Base-by-base conservation (phyloP, 2,888 invertebrate species). In the Drosophila putrida region DNA sequence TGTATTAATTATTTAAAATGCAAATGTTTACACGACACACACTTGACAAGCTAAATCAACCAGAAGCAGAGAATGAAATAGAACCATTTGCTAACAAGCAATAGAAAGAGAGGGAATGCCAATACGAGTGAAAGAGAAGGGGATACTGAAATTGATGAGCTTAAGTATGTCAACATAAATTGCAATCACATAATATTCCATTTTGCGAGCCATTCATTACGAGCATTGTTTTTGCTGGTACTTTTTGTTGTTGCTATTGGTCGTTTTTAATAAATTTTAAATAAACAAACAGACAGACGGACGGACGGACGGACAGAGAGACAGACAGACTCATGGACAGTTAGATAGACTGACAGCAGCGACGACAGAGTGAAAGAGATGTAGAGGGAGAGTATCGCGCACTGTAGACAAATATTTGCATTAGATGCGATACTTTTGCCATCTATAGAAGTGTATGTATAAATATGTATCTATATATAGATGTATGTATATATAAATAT, bases 191-290 rank as follows among this genome's bases (percentile, higher is more conserved):
- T 80, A 75, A 77, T 83, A 75, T 82, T 65, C 62, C 28, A 77
- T 80, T 80, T 76, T 58, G 55, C 41, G 38, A 57, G 35, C 61
- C 71, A 75, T 78, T 65, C 76, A 78, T 75, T 75, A 69, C 49
- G 53, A 10, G 6, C 36, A 38, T 50, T 55, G 49, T 51, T 59
- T 50, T 66, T 63, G 58, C 46, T 54, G 47, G 28, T 28, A 6
- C 28, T 63, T 62, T 41, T 31, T 57, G 20, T 50, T 62, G 53
- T 67, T 61, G 44, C 36, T 54, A 38, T 60, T 60, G 72, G 41
- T 46, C 82, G 70, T 74, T 85, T 88, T 85, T 88, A 82, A 85
- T 85, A 85, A 82, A 89, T 85, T 85, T 89, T 85, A 89, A 88
- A 85, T 85, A 85, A 85, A 85, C 83, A 85, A 54, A 63, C 64